Evolutionary conservation across 2,113 vertebrate genomes (phyloP).

Genomic region (Mirza zaza): DNA sequence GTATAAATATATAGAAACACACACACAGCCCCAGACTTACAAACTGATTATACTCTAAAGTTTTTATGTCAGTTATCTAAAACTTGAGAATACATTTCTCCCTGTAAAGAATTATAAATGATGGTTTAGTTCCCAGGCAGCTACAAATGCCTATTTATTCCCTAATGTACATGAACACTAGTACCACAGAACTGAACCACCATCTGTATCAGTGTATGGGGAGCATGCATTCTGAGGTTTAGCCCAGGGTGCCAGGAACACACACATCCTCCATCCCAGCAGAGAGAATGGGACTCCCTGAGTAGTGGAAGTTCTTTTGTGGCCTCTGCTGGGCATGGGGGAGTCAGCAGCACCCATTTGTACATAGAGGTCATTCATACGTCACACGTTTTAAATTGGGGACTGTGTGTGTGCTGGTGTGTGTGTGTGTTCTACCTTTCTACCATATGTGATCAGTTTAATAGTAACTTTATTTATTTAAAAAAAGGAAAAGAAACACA

Average conservation of each 20-base stretch:
- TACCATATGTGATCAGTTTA: slow-evolving; percentile 72
- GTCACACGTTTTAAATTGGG: slow-evolving; percentile 40
- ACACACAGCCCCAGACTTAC: slow-evolving; percentile 54
- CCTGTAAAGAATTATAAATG: slow-evolving; percentile 10
- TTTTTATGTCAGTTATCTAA: slow-evolving; percentile 20
- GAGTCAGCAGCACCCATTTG: slow-evolving; percentile 38
- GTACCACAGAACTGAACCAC: slow-evolving; percentile 57
- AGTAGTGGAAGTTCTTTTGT: background rate
- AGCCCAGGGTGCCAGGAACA: background rate
- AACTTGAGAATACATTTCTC: slow-evolving; percentile 65
- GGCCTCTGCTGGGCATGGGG: slow-evolving; percentile 8
- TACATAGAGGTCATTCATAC: slow-evolving; percentile 67
- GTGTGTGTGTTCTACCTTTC: slow-evolving; percentile 62
- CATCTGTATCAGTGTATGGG: background rate
- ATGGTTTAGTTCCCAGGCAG: slow-evolving; percentile 72
- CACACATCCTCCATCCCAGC: background rate
- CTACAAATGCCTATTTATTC: slow-evolving; percentile 72
- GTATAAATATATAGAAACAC: slow-evolving; percentile 39
- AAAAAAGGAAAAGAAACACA: slow-evolving; percentile 70
- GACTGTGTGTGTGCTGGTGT: slow-evolving; percentile 37
- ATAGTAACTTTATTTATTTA: slow-evolving; percentile 81
- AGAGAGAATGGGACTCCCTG: background rate
- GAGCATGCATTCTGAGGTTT: slow-evolving; percentile 62
- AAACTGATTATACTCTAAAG: background rate
- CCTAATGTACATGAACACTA: slow-evolving; percentile 69